A percentile compares a stretch with the other conserved stretches of the same genome.
Conservation (phyloP, 2,888 invertebrate species). For the Ormyrus labotus region DNA sequence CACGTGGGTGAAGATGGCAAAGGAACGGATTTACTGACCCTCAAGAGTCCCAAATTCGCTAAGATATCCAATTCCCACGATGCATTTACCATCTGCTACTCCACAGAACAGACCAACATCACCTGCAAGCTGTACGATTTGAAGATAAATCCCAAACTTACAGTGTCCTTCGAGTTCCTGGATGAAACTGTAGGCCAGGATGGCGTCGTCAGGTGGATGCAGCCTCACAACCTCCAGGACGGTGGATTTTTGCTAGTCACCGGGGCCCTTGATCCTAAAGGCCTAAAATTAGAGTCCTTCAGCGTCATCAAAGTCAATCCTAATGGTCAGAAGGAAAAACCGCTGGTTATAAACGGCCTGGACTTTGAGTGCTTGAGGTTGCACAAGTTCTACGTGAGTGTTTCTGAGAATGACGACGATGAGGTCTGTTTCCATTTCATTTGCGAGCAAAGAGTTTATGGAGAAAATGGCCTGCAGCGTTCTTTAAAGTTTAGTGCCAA, state of each 20-base stretch:
- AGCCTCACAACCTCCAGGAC: constrained; percentile 33
- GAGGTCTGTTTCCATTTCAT: constrained; percentile 48
- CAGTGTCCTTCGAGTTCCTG: background rate
- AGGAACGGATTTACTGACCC: background rate
- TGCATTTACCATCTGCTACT: constrained; percentile 17
- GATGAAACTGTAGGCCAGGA: constrained; percentile 5
- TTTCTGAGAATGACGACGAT: constrained; percentile 27
- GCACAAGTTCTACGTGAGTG: background rate
- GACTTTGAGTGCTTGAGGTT: constrained; percentile 21
- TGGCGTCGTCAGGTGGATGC: constrained; percentile 23
- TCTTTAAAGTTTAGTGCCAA: constrained; percentile 25
- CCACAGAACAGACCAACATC: constrained; percentile 12
- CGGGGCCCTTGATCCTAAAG: background rate
- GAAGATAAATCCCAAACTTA: background rate
- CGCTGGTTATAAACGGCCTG: constrained; percentile 11
- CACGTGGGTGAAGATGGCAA: constrained; percentile 11
- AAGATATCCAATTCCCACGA: constrained; percentile 30
- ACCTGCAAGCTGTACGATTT: constrained; percentile 37
- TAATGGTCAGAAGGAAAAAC: constrained; percentile 16
- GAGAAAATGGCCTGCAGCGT: background rate
- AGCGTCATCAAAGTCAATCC: constrained; percentile 31
- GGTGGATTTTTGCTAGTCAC: constrained; percentile 36
- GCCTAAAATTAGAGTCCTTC: constrained; percentile 6
- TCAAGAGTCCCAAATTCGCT: background rate
- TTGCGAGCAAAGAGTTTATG: constrained; percentile 11